Evolutionary conservation across 2,797 vertebrate genomes (phyloP), one percentile per base, ranked within the genome.

Genomic region (Meda fulgida): DNA sequence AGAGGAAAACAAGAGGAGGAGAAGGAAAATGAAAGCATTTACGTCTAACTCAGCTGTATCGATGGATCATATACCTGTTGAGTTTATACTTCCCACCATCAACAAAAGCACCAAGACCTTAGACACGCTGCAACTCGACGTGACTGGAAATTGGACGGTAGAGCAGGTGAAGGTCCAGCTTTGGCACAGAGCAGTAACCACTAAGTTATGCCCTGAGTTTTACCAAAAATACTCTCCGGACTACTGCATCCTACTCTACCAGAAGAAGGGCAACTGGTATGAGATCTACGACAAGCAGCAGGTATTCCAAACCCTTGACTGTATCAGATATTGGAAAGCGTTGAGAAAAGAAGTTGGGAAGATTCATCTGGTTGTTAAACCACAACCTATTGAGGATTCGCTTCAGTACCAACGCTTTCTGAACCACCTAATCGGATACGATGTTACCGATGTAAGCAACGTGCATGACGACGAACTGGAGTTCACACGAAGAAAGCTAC

Each of bases 251-350:
- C 94, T 99, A 83, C 96, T 97, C 63, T 99, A 99, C 91, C 97
- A 99, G 93, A 99, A 99, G 92, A 99, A 99, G 89, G 98, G 97
- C 7, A 97, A 96, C 0, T 94, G 97, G 95, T 99, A 97, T 69
- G 98, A 99, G 94, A 99, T 99, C 91, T 99, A 99, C 4, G 98
- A 99, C 91, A 97, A 96, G 88, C 96, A 99, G 92, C 98, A 99
- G 89, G 95, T 99, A 34, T 97, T 99, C 89, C 98, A 99, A 93
- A 99, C 98, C 0, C 89, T 99, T 65, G 98, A 99, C 92, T 99
- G 98, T 91, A 97, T 99, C 84, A 92, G 94, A 29, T 98, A 99
- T 93, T 99, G 98, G 98, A 97, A 96, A 92, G 95, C 94, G 16
- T 89, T 98, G 80, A 97, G 96, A 90, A 96, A 96, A 82, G 97